Evolutionary conservation across 2,797 vertebrate species (phyloP).

Genomic region (Takifugu ocellatus): DNA sequence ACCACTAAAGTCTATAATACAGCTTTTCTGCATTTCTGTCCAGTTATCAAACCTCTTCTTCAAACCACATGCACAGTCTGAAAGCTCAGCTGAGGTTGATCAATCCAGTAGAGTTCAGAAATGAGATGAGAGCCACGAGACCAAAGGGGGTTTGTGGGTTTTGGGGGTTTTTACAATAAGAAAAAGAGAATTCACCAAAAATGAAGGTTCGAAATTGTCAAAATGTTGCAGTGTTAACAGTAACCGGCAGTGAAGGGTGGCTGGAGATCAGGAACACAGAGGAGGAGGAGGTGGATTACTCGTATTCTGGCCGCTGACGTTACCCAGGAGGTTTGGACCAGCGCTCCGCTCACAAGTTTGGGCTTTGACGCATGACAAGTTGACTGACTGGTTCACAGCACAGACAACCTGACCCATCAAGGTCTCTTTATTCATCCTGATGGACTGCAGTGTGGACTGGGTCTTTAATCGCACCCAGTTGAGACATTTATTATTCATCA

Average conservation of each 20-base stretch:
- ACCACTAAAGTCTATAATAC: too few relatives aligned
- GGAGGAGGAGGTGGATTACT: conserved; percentile 30
- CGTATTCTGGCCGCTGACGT: conserved; percentile 28
- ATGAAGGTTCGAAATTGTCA: conserved; percentile 24
- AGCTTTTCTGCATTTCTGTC: too few relatives aligned
- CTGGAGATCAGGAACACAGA: conserved; percentile 26
- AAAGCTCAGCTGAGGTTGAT: background rate
- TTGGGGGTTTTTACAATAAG: background rate
- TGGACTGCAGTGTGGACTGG: background rate
- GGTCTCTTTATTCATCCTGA: background rate
- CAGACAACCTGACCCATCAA: background rate
- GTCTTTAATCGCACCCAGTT: background rate
- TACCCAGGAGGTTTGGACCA: conserved; percentile 19
- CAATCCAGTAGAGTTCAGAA: background rate
- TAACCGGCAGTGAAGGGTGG: conserved; percentile 24
- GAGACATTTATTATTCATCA: background rate
- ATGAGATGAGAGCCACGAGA: conserved; percentile 6
- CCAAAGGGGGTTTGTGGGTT: conserved; percentile 25
- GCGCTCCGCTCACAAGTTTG: conserved; percentile 17
- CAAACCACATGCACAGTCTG: background rate
- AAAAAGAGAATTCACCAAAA: background rate
- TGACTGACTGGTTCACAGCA: background rate
- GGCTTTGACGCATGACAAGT: background rate
- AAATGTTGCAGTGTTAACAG: conserved; percentile 28
- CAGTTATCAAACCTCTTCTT: too few relatives aligned